These are phyloP conservation scores for Bradypodion ventrale DNA, from an alignment of 2,797 vertebrate genomes.

Conservation along the genomic window DNA sequence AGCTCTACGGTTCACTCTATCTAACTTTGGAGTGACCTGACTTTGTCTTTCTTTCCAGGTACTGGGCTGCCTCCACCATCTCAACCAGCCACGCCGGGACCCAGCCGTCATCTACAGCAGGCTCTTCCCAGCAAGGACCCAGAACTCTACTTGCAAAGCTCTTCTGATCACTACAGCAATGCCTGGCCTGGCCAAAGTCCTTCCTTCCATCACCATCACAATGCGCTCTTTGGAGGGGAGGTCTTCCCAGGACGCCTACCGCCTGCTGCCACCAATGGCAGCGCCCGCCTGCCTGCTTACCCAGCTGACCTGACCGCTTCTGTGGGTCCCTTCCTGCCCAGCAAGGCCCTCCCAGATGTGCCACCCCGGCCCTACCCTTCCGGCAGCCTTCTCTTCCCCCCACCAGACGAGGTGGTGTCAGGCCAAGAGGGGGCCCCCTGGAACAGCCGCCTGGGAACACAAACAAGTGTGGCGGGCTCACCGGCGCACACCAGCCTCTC, in stretches of 20 bases:
- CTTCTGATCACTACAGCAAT: constrained; percentile 72
- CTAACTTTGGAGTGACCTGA: neutral
- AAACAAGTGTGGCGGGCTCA: constrained; percentile 42
- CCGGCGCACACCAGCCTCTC: constrained; percentile 79
- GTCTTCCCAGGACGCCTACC: constrained; percentile 41
- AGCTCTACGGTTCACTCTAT: neutral
- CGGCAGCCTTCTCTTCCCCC: constrained; percentile 58
- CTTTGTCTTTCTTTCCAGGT: constrained; percentile 3
- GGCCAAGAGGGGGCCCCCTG: constrained; percentile 45
- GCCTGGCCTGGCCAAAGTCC: constrained; percentile 38
- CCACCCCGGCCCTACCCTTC: constrained; percentile 64
- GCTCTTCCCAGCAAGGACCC: constrained; percentile 26
- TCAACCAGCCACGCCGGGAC: constrained; percentile 10
- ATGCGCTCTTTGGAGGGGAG: constrained; percentile 58
- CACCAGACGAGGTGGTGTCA: neutral
- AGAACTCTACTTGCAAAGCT: constrained; percentile 70
- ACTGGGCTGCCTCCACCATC: neutral
- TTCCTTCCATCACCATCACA: constrained; percentile 56
- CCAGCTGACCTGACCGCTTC: constrained; percentile 54
- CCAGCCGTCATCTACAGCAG: constrained; percentile 18
- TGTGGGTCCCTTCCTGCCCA: neutral
- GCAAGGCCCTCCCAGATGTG: constrained; percentile 57
- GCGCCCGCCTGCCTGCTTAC: constrained; percentile 58
- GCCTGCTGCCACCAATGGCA: constrained; percentile 31
- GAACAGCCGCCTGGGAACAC: constrained; percentile 44